phyloP scores from a whole-genome alignment of 2,113 vertebrate genomes.

The Nettapus auritus region DNA sequence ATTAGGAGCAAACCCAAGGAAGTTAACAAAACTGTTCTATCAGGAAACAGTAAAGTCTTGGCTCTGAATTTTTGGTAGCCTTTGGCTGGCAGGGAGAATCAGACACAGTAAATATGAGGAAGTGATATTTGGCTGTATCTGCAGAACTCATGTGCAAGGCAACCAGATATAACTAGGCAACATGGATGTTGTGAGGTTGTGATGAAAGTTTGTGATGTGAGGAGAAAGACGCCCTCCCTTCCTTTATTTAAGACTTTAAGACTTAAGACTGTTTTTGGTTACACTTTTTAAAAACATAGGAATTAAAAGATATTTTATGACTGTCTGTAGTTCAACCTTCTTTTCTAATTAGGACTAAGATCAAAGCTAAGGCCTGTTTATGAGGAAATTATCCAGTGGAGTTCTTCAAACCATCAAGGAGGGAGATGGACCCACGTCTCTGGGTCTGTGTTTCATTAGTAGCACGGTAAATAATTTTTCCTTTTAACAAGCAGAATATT shows the following conservation, averaged over 20 bases:
- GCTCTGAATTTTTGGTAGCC: not conserved
- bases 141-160: not conserved
- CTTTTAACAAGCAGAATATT: not conserved
- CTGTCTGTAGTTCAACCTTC: not conserved
- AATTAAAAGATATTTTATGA: not conserved
- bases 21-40: not conserved
- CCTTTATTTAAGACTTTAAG: not conserved
- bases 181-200: rapidly evolving
- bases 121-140: not conserved
- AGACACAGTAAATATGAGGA: not conserved
- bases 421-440: rapidly evolving
- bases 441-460: not conserved
- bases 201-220: not conserved
- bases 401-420: not conserved
- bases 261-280: not conserved
- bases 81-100: not conserved
- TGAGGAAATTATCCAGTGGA: not conserved
- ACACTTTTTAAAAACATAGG: not conserved
- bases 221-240: not conserved
- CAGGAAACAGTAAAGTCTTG: not conserved
- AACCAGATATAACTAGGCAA: not conserved
- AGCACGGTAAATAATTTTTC: not conserved
- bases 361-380: not conserved
- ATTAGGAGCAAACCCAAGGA: not conserved
- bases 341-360: not conserved